Conservation (phyloP, 2,797 vertebrate genomes). For the Catostomus latipinnis region DNA sequence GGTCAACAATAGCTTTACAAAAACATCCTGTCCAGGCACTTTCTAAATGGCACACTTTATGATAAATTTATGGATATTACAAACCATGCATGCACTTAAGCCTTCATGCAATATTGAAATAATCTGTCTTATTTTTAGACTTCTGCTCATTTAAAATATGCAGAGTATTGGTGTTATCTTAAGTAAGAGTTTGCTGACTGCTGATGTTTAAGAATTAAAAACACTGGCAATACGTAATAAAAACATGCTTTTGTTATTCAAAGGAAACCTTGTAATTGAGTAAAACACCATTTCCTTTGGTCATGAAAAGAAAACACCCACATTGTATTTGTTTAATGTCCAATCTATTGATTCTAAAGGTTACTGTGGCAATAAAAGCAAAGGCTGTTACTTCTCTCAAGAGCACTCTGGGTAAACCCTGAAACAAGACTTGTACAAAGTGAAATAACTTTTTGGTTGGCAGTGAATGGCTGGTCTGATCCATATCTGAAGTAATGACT, state of each 20-base stretch:
- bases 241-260: background rate
- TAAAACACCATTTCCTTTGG: conserved; percentile 19
- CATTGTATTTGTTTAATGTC: conserved; percentile 33
- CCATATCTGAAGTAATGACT: conserved; percentile 44
- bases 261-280: background rate
- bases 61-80: conserved; percentile 55
- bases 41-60: conserved; percentile 52
- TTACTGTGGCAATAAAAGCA: conserved; percentile 50
- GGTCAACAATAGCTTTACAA: conserved; percentile 34
- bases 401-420: conserved; percentile 24
- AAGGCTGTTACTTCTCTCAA: conserved; percentile 43
- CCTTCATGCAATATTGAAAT: conserved; percentile 52
- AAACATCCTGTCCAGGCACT: conserved; percentile 14
- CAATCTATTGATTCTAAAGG: conserved; percentile 42
- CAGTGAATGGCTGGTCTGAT: conserved; percentile 40
- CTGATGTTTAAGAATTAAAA: conserved; percentile 6
- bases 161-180: conserved; percentile 22
- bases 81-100: conserved; percentile 50
- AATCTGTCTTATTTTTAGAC: conserved; percentile 37
- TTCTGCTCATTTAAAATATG: conserved; percentile 24
- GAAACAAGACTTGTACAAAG: conserved; percentile 19
- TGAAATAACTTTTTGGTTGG: conserved; percentile 24
- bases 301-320: conserved; percentile 4
- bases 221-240: background rate
- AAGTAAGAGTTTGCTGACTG: conserved; percentile 27